Percentiles rank a stretch among this genome's conserved stretches.
These are phyloP conservation scores for Acanthosepion lycidas DNA, from an alignment of 2,888 invertebrate species.

Conservation along the genomic window DNA sequence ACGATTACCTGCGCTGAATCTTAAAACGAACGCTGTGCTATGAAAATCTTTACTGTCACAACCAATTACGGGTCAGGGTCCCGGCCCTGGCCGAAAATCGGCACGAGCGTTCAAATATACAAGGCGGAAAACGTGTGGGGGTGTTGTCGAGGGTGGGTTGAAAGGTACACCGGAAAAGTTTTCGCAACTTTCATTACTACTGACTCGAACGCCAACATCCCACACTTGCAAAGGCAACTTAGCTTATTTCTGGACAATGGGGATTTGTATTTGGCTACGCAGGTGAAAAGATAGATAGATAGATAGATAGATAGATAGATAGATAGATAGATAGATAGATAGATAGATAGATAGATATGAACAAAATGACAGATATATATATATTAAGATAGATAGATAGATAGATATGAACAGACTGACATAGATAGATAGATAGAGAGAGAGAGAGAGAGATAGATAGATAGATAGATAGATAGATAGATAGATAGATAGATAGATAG, in stretches of 20 bases:
- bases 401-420: neutral
- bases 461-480: too few relatives aligned
- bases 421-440: neutral
- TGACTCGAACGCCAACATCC: neutral
- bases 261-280: neutral
- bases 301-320: neutral
- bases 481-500: too few relatives aligned
- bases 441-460: neutral
- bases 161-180: neutral
- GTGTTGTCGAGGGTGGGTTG: neutral
- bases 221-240: neutral
- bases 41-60: slow-evolving; percentile 14
- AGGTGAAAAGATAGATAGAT: neutral
- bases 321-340: neutral
- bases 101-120: slow-evolving; percentile 10
- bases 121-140: neutral
- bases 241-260: neutral
- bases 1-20: neutral
- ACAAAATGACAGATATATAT: neutral
- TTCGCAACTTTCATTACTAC: neutral
- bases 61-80: slow-evolving; percentile 33
- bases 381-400: too few relatives aligned
- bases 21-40: neutral
- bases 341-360: neutral
- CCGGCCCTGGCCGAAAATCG: slow-evolving; percentile 33